Evolutionary conservation across 2,113 vertebrate species (phyloP).

Genomic region (Myrmophylax atrothorax): DNA sequence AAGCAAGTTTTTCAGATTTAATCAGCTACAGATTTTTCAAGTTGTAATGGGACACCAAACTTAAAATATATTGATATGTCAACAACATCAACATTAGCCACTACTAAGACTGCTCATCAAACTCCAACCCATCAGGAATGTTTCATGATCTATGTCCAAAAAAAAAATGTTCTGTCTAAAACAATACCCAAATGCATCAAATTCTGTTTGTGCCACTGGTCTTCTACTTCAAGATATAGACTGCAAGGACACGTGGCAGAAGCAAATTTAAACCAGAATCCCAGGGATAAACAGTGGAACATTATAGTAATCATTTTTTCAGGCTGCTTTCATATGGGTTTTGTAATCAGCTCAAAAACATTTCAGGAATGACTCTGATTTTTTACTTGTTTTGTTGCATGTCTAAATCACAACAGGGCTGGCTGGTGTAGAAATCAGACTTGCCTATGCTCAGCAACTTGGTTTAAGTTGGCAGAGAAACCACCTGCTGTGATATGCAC

Average conservation of each 20-base stretch:
- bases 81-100: not conserved
- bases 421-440: not conserved
- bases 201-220: not conserved
- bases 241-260: not conserved
- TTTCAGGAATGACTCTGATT: not conserved
- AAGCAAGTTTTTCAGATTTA: not conserved
- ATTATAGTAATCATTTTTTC: not conserved
- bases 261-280: not conserved
- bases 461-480: not conserved
- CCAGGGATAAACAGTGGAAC: not conserved
- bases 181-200: not conserved
- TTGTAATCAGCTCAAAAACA: not conserved
- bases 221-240: not conserved
- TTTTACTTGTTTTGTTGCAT: not conserved
- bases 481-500: not conserved
- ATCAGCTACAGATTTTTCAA: not conserved
- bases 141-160: not conserved
- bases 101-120: not conserved
- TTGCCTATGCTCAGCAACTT: not conserved
- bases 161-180: not conserved
- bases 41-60: not conserved
- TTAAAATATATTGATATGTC: not conserved
- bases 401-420: not conserved
- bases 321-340: not conserved
- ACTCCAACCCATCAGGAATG: fast-evolving